Conservation (phyloP, 1,140 invertebrate species). For the Lordiphosa mommai region DNA sequence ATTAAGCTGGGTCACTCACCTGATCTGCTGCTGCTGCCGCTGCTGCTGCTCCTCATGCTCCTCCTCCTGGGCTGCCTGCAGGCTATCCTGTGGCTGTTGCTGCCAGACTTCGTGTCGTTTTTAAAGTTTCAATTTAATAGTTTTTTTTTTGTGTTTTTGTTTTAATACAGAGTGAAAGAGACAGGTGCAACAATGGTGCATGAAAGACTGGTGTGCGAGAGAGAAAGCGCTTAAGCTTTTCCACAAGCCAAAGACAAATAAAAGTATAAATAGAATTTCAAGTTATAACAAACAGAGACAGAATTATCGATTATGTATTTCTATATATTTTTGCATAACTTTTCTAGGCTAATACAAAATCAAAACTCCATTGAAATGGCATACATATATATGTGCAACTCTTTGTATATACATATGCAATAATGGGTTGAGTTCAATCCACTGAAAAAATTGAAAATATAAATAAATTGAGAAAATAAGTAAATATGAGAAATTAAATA, state of each 20-base stretch:
- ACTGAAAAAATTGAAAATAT: conserved; percentile 23
- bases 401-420: conserved; percentile 1
- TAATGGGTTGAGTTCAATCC: conserved; percentile 12
- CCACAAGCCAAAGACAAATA: conserved; percentile 2
- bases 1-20: conserved; percentile 2
- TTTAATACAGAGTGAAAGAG: neutral
- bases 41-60: conserved; percentile 5
- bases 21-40: conserved; percentile 1
- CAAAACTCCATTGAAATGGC: neutral
- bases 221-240: conserved; percentile 7
- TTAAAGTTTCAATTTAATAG: conserved; percentile 17
- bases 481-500: conserved; percentile 1
- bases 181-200: neutral
- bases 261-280: neutral
- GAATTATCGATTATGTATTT: neutral
- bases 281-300: neutral
- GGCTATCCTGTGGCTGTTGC: conserved; percentile 19
- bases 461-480: conserved; percentile 6
- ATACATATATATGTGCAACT: too few species aligned
- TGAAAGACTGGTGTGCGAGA: neutral
- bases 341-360: neutral
- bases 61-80: conserved; percentile 10
- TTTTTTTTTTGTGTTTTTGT: conserved; percentile 4
- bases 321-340: neutral
- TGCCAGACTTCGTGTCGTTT: conserved; percentile 22